Conservation (phyloP, 2,113 vertebrate species). For the Oncorhynchus mykiss region DNA sequence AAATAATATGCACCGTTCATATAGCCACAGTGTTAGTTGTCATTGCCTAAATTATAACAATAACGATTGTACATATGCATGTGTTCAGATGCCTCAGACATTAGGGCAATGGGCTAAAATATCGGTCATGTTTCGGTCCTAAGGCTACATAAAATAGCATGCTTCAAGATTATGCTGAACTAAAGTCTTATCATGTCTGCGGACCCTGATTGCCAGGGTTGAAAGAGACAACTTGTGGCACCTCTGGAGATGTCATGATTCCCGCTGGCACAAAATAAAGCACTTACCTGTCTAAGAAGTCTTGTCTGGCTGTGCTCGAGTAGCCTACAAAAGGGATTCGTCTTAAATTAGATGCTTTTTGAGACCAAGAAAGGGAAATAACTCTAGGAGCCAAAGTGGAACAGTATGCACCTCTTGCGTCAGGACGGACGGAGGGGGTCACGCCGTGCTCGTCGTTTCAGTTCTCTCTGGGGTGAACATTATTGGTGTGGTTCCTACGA, state of each 20-base stretch:
- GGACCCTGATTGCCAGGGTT: too few species aligned
- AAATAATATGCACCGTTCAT: background rate
- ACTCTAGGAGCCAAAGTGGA: conserved; percentile 12
- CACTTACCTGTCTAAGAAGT: conserved; percentile 59
- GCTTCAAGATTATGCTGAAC: conserved; percentile 16
- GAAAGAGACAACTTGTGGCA: too few species aligned
- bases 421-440: conserved; percentile 67
- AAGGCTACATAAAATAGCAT: conserved; percentile 26
- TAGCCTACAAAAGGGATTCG: background rate
- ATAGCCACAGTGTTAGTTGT: too few species aligned
- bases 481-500: conserved; percentile 62
- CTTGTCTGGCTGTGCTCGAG: conserved; percentile 20
- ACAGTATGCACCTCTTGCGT: conserved; percentile 42
- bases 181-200: too few species aligned
- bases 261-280: conserved; percentile 21
- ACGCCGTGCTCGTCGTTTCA: conserved; percentile 75
- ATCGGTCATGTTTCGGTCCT: background rate
- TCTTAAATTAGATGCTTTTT: conserved; percentile 4
- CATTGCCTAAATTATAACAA: background rate
- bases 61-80: background rate
- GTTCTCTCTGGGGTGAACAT: conserved; percentile 71
- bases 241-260: conserved; percentile 10
- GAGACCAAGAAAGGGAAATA: conserved; percentile 15
- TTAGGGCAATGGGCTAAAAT: background rate
- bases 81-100: background rate